Evolutionary conservation across 2,888 invertebrate species (phyloP).

Genomic region (Drosophila peninsularis): DNA sequence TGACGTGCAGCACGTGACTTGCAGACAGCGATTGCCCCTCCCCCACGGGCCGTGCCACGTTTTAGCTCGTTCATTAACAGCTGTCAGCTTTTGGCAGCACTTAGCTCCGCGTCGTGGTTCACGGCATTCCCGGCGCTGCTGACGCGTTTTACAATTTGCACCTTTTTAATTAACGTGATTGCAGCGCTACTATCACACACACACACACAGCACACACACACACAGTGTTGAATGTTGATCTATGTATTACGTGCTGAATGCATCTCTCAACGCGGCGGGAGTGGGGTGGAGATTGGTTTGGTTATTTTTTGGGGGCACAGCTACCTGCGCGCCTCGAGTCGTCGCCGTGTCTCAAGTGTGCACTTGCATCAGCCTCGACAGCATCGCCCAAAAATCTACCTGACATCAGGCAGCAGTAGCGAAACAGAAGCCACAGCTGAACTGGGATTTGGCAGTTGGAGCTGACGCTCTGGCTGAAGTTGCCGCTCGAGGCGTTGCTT

Average conservation of each 20-base stretch:
- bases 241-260: slow-evolving; percentile 81
- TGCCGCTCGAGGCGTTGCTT: slow-evolving; percentile 57
- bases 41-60: slow-evolving; percentile 36
- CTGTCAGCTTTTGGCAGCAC: slow-evolving; percentile 81
- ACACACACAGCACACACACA: slow-evolving; percentile 5
- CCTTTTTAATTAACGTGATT: slow-evolving; percentile 84
- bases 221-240: slow-evolving; percentile 65
- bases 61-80: slow-evolving; percentile 80
- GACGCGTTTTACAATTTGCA: slow-evolving; percentile 82
- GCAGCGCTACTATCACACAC: slow-evolving; percentile 60
- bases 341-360: slow-evolving; percentile 72
- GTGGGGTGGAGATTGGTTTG: slow-evolving; percentile 13
- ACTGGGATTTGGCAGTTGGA: slow-evolving; percentile 33
- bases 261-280: slow-evolving; percentile 55
- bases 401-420: slow-evolving; percentile 27
- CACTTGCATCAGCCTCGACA: slow-evolving; percentile 63
- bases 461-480: slow-evolving; percentile 16
- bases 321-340: slow-evolving; percentile 39
- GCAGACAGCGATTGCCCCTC: slow-evolving; percentile 27
- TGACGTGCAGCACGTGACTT: slow-evolving; percentile 74
- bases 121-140: slow-evolving; percentile 63
- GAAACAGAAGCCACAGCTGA: slow-evolving; percentile 48
- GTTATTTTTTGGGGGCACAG: slow-evolving; percentile 24
- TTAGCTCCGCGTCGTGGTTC: slow-evolving; percentile 56
- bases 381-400: slow-evolving; percentile 46